phyloP scores from a whole-genome alignment of 2,888 invertebrate species.

The Choreutis nemorana region DNA sequence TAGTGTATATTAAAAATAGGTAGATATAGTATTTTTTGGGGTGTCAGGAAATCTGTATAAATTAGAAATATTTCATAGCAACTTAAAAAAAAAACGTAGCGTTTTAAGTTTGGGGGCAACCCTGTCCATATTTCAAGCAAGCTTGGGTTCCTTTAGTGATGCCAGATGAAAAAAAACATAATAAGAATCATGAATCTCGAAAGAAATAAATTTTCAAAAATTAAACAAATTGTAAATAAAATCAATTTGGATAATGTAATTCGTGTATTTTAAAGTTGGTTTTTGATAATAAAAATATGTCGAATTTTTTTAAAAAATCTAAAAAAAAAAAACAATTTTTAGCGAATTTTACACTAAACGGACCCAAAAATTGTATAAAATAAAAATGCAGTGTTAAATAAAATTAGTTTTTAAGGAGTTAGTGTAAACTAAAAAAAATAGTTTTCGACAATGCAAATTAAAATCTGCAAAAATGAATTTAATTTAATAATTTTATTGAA shows the following conservation, averaged over 20 bases:
- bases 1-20: too few species aligned
- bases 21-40: slow-evolving; percentile 34
- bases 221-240: slow-evolving; percentile 44
- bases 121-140: slow-evolving; percentile 39
- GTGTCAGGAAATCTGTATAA: slow-evolving; percentile 62
- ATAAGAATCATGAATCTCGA: slow-evolving; percentile 35
- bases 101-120: slow-evolving; percentile 37
- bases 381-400: slow-evolving; percentile 34
- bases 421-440: slow-evolving; percentile 32
- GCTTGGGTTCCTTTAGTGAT: slow-evolving; percentile 40
- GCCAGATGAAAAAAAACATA: slow-evolving; percentile 12
- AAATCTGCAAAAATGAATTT: too few species aligned
- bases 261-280: slow-evolving; percentile 17
- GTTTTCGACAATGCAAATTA: slow-evolving; percentile 26
- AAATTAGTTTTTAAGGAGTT: slow-evolving; percentile 29
- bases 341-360: slow-evolving; percentile 34
- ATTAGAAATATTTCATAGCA: slow-evolving; percentile 51
- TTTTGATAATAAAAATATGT: slow-evolving; percentile 13
- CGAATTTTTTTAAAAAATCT: slow-evolving; percentile 11
- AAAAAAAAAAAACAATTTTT: slow-evolving; percentile 16
- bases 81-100: slow-evolving; percentile 39
- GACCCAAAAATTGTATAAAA: slow-evolving; percentile 52
- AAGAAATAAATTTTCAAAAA: slow-evolving; percentile 18
- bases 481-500: too few species aligned
- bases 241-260: slow-evolving; percentile 27